Evolutionary conservation across 1,140 invertebrate species (phyloP).

Genomic region (Augochlora pura): DNA sequence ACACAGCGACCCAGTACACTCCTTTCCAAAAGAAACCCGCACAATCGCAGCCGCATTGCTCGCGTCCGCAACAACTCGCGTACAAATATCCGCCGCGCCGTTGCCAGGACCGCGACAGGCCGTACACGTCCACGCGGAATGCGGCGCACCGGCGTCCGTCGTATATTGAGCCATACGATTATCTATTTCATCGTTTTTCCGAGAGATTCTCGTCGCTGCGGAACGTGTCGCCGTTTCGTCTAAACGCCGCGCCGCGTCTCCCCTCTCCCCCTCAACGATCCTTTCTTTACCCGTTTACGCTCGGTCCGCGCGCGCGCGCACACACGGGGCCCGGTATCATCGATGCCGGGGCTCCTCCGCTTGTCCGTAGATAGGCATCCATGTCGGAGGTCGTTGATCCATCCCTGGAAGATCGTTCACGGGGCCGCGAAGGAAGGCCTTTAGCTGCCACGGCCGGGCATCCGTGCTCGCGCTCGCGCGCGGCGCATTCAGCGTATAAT

Average conservation of each 20-base stretch:
- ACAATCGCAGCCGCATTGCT: no score
- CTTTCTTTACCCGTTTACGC: neutral
- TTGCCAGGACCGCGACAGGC: neutral
- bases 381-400: conserved; percentile 72
- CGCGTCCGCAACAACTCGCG: no score
- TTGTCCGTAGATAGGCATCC: conserved; percentile 62
- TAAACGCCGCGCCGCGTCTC: no score
- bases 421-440: conserved; percentile 55
- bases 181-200: conserved; percentile 20
- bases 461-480: no score
- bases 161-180: conserved; percentile 25
- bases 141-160: neutral
- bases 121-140: neutral
- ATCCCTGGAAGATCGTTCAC: conserved; percentile 67
- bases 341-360: conserved; percentile 43
- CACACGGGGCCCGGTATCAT: conserved; percentile 49
- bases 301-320: neutral
- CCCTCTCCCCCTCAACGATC: neutral
- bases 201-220: neutral
- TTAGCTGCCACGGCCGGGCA: conserved; percentile 58
- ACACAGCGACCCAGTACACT: no score
- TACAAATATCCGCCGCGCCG: neutral
- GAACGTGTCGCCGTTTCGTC: conserved; percentile 35
- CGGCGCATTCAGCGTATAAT: conserved; percentile 63
- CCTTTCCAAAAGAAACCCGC: no score